These are phyloP conservation scores for Antedon mediterranea DNA, from an alignment of 53 echinoderm and acorn worm species.

Conservation along the genomic window DNA sequence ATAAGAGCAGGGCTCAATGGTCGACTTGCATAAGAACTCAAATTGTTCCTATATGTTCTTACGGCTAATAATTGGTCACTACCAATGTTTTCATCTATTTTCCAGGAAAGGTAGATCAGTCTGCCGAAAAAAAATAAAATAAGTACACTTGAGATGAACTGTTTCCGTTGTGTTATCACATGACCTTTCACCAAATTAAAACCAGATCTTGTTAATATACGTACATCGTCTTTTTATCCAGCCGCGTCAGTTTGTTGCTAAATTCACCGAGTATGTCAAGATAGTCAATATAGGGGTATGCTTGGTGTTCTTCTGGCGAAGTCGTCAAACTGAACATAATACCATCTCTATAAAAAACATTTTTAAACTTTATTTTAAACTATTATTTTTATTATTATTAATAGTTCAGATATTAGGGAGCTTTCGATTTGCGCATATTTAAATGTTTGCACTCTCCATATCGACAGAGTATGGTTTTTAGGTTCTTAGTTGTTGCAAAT, in stretches of 20 bases:
- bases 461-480: no score
- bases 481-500: no score
- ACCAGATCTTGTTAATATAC: no score
- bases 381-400: no score
- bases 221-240: constrained; percentile 95
- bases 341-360: constrained; percentile 44
- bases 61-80: constrained; percentile 62
- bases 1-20: background rate
- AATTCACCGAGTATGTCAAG: constrained; percentile 87
- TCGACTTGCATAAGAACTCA: constrained; percentile 13
- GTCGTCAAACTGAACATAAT: constrained; percentile 85
- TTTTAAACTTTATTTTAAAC: no score
- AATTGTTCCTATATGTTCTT: constrained; percentile 56
- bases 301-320: constrained; percentile 53
- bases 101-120: constrained; percentile 69
- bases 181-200: no score
- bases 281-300: constrained; percentile 82
- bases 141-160: no score
- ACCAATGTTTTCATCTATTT: constrained; percentile 64
- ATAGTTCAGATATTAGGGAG: no score
- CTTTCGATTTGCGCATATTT: no score
- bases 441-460: no score
- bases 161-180: no score
- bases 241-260: constrained; percentile 78
- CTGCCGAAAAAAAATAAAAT: no score